These are phyloP conservation scores for Lacerta bilineata DNA, from an alignment of 2,797 vertebrate species.

Conservation along the genomic window DNA sequence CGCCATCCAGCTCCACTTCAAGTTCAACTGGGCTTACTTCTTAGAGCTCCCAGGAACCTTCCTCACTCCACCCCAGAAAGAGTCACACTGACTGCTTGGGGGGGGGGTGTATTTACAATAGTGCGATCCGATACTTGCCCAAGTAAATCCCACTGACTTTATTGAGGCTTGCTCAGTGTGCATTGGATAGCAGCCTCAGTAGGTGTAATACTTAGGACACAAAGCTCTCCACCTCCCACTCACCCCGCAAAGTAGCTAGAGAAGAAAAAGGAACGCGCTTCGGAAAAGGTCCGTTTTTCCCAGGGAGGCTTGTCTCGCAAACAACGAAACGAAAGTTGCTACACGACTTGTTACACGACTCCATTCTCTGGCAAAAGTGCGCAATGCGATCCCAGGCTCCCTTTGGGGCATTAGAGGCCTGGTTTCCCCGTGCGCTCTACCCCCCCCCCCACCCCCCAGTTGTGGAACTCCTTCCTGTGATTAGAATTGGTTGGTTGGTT, in stretches of 20 bases:
- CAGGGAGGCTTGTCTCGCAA: not conserved
- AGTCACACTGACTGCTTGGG: not conserved
- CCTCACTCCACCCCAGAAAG: not conserved
- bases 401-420: not conserved
- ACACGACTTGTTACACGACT: too few relatives aligned
- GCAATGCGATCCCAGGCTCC: not conserved
- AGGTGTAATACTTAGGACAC: too few relatives aligned
- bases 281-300: not conserved
- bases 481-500: not conserved
- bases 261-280: too few relatives aligned
- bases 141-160: not conserved
- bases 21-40: not conserved
- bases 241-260: too few relatives aligned
- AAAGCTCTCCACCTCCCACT: too few relatives aligned
- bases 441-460: not conserved
- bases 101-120: not conserved
- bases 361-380: not conserved
- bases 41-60: not conserved
- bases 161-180: not conserved
- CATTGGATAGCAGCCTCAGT: not conserved
- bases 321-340: not conserved
- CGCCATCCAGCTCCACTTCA: too few relatives aligned
- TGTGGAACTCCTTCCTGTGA: not conserved
- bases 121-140: not conserved
- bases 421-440: not conserved